Conservation (phyloP, 2,888 invertebrate genomes). For the Cryptocheilus praepositus region DNA sequence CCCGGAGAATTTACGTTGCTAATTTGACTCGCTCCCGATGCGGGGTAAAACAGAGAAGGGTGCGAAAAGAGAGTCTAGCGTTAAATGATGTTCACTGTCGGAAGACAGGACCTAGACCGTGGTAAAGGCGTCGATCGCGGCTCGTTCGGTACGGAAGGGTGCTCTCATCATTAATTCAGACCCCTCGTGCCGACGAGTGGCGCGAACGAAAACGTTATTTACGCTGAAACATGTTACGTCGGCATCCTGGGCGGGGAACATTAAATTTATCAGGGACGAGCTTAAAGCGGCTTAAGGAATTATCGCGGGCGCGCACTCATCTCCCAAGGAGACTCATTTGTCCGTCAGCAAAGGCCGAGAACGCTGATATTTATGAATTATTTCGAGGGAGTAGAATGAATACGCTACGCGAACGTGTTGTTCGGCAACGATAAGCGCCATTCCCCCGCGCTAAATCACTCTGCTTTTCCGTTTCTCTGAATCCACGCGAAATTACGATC, state of each 20-base stretch:
- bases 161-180: neutral
- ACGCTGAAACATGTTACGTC: conserved; percentile 6
- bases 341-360: too few relatives aligned
- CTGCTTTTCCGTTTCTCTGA: too few relatives aligned
- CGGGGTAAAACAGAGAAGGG: neutral
- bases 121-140: neutral
- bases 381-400: too few relatives aligned
- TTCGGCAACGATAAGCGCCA: too few relatives aligned
- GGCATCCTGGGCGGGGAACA: neutral
- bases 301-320: neutral
- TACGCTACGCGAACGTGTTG: too few relatives aligned
- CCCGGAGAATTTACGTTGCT: conserved; percentile 14
- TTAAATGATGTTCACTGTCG: neutral
- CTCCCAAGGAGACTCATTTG: too few relatives aligned
- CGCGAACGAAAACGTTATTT: neutral
- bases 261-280: neutral
- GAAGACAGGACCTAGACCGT: neutral
- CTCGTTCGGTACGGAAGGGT: neutral
- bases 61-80: neutral
- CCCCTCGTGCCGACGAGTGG: neutral
- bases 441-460: too few relatives aligned
- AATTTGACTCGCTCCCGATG: conserved; percentile 1
- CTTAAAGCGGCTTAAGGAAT: conserved; percentile 2
- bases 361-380: too few relatives aligned
- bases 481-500: too few relatives aligned